Conservation (phyloP, 2,888 invertebrate genomes). For the Dinocampus coccinellae region DNA sequence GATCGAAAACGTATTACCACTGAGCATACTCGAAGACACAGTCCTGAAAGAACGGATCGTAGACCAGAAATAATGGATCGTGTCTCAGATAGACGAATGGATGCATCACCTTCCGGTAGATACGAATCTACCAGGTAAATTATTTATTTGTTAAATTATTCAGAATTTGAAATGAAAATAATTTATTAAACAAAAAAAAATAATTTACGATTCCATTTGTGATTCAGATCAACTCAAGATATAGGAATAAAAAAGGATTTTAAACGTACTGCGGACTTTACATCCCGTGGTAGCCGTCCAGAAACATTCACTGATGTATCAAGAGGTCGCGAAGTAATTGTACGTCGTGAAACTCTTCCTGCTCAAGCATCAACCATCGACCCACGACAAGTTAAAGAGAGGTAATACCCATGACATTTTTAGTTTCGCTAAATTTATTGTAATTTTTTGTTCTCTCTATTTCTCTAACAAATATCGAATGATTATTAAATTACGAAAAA, state of each 20-base stretch:
- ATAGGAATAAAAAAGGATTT: conserved; percentile 64
- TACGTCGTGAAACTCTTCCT: conserved; percentile 61
- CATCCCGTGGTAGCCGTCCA: conserved; percentile 62
- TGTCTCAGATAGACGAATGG: conserved; percentile 63
- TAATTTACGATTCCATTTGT: background rate
- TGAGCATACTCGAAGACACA: conserved; percentile 62
- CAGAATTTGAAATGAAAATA: background rate
- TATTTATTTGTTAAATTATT: background rate
- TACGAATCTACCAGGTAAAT: conserved; percentile 62
- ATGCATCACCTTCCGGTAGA: conserved; percentile 59
- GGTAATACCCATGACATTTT: conserved; percentile 49
- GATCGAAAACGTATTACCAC: conserved; percentile 64
- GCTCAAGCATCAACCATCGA: conserved; percentile 60
- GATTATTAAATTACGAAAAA: background rate
- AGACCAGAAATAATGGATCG: conserved; percentile 63
- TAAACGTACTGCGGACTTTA: conserved; percentile 62
- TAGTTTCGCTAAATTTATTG: background rate
- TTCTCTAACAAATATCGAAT: background rate
- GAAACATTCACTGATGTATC: conserved; percentile 63
- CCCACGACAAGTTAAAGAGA: conserved; percentile 66
- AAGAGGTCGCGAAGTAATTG: conserved; percentile 64
- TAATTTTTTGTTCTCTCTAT: background rate
- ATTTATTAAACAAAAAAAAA: background rate
- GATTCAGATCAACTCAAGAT: conserved; percentile 60
- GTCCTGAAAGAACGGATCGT: conserved; percentile 63